These are phyloP conservation scores for Euphonia xanthogaster DNA, from an alignment of 2,797 vertebrate species.

Conservation along the genomic window DNA sequence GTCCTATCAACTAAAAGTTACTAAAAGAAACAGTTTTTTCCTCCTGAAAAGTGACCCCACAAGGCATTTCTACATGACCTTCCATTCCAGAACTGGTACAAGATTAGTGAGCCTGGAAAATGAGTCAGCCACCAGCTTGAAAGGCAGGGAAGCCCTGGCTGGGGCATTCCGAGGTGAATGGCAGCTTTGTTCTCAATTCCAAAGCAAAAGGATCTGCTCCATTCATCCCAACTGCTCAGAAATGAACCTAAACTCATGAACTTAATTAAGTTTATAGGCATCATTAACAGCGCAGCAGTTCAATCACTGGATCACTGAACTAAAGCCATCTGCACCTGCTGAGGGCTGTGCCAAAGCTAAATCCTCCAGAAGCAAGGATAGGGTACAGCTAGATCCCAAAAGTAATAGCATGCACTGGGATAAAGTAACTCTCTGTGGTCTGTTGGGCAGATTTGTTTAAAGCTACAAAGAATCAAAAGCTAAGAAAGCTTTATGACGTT, in stretches of 20 bases:
- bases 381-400: not conserved
- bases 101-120: not conserved
- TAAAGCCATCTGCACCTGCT: not conserved
- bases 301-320: not conserved
- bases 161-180: not conserved
- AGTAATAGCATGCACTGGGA: not conserved
- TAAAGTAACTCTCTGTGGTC: not conserved
- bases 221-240: not conserved
- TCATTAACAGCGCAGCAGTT: not conserved
- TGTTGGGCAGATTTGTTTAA: not conserved
- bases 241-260: not conserved
- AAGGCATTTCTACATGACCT: not conserved
- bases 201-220: not conserved
- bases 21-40: not conserved
- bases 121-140: not conserved
- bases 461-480: not conserved
- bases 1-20: not conserved
- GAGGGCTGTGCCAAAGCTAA: not conserved
- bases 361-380: not conserved
- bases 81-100: not conserved
- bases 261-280: not conserved
- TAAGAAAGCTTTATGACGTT: not conserved
- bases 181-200: not conserved
- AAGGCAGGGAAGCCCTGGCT: not conserved
- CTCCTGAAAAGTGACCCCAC: not conserved